Base-by-base conservation (phyloP, 2,888 invertebrate genomes). In the Thelaira solivaga region DNA sequence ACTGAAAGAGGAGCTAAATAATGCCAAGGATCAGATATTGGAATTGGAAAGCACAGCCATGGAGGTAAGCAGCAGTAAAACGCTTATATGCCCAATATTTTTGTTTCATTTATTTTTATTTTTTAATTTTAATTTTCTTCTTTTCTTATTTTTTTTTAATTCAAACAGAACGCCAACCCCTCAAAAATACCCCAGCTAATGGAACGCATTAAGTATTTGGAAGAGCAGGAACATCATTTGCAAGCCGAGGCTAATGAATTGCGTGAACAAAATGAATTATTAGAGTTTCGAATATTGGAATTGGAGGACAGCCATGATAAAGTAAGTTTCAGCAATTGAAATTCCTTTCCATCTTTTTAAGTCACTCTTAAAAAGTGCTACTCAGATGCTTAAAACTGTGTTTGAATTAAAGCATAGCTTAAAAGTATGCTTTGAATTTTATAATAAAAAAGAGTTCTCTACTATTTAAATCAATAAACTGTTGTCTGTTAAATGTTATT, bases 201-300 rank as follows among this genome's bases (percentile, higher is more conserved):
- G 80, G 85, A 87, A 34, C 84, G 90, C 73, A 86, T 91, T 36
- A 89, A 89, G 62, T 88, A 88, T 57, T 84, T 90, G 61, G 90
- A 91, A 81, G 89, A 90, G 31, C 88, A 89, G 53, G 90, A 92
- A 87, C 89, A 91, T 85, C 90, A 91, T 79, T 90, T 94, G 41
- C 88, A 91, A 83, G 92, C 92, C 84, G 94, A 94, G 86, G 90
- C 93, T 80, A 91, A 93, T 82, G 94, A 95, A 88, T 91, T 94
- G 84, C 91, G 93, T 82, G 95, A 95, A 87, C 94, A 94, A 87
- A 93, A 94, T 87, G 95, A 95, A 88, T 91, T 95, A 81, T 91
- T 94, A 86, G 95, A 95, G 90, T 95, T 95, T 90, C 90, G 95
- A 55, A 91, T 94, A 82, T 90, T 95, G 81, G 95, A 95, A 89